A percentile compares a stretch with the other conserved stretches of the same genome.
Conservation (phyloP, 2,888 invertebrate species). For the Standfussiana lucernea region DNA sequence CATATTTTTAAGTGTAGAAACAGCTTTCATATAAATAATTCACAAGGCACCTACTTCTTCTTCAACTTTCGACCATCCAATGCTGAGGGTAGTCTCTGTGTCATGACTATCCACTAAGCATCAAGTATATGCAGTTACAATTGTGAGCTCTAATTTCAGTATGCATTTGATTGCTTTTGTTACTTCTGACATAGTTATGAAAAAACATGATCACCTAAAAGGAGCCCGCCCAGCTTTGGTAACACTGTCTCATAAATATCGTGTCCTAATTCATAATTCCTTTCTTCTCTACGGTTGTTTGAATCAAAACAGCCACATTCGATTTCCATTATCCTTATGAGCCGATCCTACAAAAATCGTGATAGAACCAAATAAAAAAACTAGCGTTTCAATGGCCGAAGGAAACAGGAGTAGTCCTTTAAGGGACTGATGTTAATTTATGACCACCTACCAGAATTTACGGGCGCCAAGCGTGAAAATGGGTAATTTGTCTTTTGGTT, state of each 20-base stretch:
- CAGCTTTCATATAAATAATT: no score
- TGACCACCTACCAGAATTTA: constrained; percentile 80
- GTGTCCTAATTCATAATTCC: constrained; percentile 2
- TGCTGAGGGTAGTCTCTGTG: no score
- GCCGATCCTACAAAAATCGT: constrained; percentile 61
- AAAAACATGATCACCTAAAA: background rate
- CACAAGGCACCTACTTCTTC: no score
- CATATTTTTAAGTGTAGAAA: background rate
- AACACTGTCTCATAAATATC: background rate
- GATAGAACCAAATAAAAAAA: constrained; percentile 60
- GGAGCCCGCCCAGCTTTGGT: background rate
- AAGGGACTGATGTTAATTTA: constrained; percentile 75
- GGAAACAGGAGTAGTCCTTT: constrained; percentile 64
- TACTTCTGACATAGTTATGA: accelerated
- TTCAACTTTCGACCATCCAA: no score
- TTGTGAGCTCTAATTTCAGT: background rate
- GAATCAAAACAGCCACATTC: constrained; percentile 7
- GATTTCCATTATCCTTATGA: constrained; percentile 31
- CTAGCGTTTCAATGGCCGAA: constrained; percentile 42
- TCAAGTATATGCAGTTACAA: no score
- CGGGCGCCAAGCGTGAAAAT: constrained; percentile 83
- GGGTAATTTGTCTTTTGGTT: constrained; percentile 84
- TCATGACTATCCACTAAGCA: no score
- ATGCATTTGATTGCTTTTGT: background rate
- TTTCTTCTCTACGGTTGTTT: constrained; percentile 1